These are phyloP conservation scores for Paguma larvata DNA, from an alignment of 2,797 vertebrate genomes.

Conservation along the genomic window DNA sequence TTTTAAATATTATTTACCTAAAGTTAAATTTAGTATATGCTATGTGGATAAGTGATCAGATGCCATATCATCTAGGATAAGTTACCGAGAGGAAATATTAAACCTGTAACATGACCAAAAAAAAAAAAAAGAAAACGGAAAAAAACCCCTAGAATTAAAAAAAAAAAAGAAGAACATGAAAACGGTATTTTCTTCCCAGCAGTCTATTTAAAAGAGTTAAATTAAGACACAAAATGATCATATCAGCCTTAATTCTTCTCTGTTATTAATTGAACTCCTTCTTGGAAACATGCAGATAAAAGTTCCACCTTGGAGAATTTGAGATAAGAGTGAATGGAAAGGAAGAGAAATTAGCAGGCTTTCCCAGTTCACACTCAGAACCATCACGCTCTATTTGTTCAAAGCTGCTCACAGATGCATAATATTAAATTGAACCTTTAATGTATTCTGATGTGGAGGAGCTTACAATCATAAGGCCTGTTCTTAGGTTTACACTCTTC, in stretches of 20 bases:
- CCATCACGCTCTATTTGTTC: slow-evolving; percentile 73
- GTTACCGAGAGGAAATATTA: slow-evolving; percentile 77
- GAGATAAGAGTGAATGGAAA: slow-evolving; percentile 82
- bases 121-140: slow-evolving; percentile 53
- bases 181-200: slow-evolving; percentile 64
- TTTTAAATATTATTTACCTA: slow-evolving; percentile 24
- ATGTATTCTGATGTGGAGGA: slow-evolving; percentile 62
- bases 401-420: slow-evolving; percentile 72
- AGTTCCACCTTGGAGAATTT: slow-evolving; percentile 78
- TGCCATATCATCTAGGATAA: neutral
- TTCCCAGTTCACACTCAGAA: slow-evolving; percentile 72
- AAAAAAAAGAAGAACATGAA: slow-evolving; percentile 78
- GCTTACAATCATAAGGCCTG: slow-evolving; percentile 81
- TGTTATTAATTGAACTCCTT: slow-evolving; percentile 87
- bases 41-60: slow-evolving; percentile 11
- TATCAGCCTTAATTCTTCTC: slow-evolving; percentile 82
- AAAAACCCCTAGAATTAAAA: slow-evolving; percentile 76
- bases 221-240: slow-evolving; percentile 85
- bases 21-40: slow-evolving; percentile 1
- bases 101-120: neutral
- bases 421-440: slow-evolving; percentile 66
- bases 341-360: slow-evolving; percentile 81
- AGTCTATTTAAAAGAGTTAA: slow-evolving; percentile 81
- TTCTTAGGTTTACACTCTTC: slow-evolving; percentile 75
- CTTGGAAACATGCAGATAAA: slow-evolving; percentile 85